These are phyloP conservation scores for Phenganax stokvisi DNA, from an alignment of 92 coral and sea anemone genomes.

Conservation along the genomic window DNA sequence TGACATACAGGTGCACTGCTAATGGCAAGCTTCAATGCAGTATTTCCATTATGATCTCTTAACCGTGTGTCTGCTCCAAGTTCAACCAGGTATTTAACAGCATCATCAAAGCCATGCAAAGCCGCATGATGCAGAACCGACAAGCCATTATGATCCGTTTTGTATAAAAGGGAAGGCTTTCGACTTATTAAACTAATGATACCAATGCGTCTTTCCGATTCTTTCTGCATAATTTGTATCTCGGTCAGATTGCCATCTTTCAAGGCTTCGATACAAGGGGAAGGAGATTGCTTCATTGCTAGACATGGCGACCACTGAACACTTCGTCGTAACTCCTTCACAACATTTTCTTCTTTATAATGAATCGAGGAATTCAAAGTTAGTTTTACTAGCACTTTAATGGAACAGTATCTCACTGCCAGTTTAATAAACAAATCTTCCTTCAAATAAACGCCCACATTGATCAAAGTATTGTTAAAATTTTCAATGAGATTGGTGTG, in stretches of 20 bases:
- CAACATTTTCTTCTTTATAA: constrained; percentile 26
- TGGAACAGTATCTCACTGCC: background rate
- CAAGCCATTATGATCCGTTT: background rate
- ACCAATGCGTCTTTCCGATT: background rate
- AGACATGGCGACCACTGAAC: background rate
- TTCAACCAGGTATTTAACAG: constrained; percentile 14
- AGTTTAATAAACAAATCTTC: background rate
- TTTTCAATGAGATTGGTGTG: constrained; percentile 21
- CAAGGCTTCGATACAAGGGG: background rate
- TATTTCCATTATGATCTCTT: background rate
- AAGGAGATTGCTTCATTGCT: too few relatives aligned
- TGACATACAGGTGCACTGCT: background rate
- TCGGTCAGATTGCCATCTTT: background rate
- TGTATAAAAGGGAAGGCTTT: background rate
- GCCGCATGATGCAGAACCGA: constrained; percentile 9
- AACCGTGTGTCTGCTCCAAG: background rate
- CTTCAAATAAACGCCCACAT: constrained; percentile 19
- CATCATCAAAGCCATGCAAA: background rate
- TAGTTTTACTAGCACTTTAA: background rate
- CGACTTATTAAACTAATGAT: background rate
- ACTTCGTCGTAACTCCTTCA: constrained; percentile 1
- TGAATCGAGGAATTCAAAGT: background rate
- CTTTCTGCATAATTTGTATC: background rate
- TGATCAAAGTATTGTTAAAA: background rate
- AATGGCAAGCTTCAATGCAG: background rate